These are phyloP conservation scores for Bembecia ichneumoniformis DNA, from an alignment of 2,888 invertebrate genomes.

Conservation along the genomic window DNA sequence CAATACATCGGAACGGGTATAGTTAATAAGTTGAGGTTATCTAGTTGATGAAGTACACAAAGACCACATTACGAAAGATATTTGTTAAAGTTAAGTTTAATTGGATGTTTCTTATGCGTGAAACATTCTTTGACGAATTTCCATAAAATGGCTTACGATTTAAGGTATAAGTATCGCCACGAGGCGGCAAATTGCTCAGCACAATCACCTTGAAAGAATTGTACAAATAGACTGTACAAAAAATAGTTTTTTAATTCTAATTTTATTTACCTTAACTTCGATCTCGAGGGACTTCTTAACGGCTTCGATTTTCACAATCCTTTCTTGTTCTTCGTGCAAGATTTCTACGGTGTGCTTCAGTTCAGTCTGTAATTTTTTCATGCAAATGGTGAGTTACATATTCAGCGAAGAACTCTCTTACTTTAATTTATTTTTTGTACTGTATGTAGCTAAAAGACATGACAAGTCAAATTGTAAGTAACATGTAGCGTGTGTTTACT, in stretches of 20 bases:
- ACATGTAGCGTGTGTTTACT: too few species aligned
- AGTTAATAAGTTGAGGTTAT: background rate
- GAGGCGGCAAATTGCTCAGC: too few species aligned
- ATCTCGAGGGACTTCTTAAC: slow-evolving; percentile 98
- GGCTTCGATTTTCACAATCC: slow-evolving; percentile 96
- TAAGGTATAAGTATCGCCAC: too few species aligned
- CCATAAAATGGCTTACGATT: too few species aligned
- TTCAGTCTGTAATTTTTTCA: slow-evolving; percentile 75
- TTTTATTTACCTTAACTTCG: slow-evolving; percentile 83
- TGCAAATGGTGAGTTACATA: too few species aligned
- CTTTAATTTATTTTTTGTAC: background rate
- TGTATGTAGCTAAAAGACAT: too few species aligned
- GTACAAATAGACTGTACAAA: too few species aligned
- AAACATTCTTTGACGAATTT: too few species aligned
- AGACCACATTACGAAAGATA: background rate
- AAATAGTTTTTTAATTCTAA: too few species aligned
- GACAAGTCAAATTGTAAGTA: too few species aligned
- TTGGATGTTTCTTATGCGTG: too few species aligned
- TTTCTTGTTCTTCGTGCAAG: slow-evolving; percentile 96
- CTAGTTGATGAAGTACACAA: background rate
- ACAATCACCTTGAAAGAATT: too few species aligned
- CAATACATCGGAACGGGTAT: background rate
- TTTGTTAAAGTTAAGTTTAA: background rate
- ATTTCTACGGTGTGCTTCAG: slow-evolving; percentile 94
- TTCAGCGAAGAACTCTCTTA: background rate